Base-by-base conservation (phyloP, 2,888 invertebrate species). In the Thumatha senex region DNA sequence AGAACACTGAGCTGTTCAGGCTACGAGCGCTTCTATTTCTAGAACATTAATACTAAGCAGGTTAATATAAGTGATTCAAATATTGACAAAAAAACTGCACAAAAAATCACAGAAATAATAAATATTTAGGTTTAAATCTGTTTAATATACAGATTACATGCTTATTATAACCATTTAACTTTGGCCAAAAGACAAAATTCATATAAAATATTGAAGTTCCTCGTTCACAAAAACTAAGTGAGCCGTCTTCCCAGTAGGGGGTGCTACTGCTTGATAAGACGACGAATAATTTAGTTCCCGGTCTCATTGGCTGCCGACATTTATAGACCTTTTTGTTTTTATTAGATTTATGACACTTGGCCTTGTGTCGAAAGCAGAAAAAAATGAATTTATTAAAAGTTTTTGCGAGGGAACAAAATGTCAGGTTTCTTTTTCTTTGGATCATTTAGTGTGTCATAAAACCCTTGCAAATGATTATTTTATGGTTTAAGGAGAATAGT, bases 201-300 rank as follows among this genome's bases (percentile, higher is more conserved):
- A 61, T 53, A 56, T 58, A 54, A 55, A 66, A 54, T 63, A 51
- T 40, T 39, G 15, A 24, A 34, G 24, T 39, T 11, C 7, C 8
- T 12, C 40, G 34, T 39, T 18, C 43, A 48, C 35, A 52, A 52
- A 52, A 52, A 53, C 40, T 36, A 54, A 55, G 48, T 53, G 52
- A 53, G 52, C 50, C 54, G 51, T 41, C 36, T 18, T 63, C 78
- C 1, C 73, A 40, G 50, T 70, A 67, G 79, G 80, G 79, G 75
- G 67, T 67, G 70, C 78, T 74, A 76, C 78, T 66, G 75, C 56
- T 54, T 13, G 64, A 64, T 60, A 68, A 62, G 51, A 47, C 54
- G 58, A 61, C 62, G 59, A 63, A 65, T 67, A 67, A 67, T 67
- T 67, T 61, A 61, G 68, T 61, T 62, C 18, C 53, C 51, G 62